A percentile compares a stretch with the other conserved stretches of the same genome.
Conservation (phyloP, 2,797 vertebrate species). For the Pangasius macronema region DNA sequence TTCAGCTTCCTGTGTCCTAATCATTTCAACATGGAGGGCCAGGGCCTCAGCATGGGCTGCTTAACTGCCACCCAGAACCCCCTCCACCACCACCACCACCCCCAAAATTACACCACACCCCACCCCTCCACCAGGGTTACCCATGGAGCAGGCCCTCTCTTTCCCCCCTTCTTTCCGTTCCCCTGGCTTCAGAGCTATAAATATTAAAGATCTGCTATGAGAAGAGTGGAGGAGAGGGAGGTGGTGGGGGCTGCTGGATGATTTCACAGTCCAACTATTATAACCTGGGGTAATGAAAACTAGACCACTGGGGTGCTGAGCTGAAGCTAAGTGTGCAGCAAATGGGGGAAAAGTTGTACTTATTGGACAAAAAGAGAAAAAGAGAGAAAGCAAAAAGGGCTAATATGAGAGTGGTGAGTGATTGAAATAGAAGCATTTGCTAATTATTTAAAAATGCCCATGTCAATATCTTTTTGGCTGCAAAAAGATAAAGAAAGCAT, state of each 20-base stretch:
- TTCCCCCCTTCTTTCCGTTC: constrained; percentile 60
- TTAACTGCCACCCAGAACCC: constrained; percentile 49
- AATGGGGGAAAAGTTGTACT: constrained; percentile 40
- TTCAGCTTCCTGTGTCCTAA: constrained; percentile 85
- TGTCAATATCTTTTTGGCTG: neutral
- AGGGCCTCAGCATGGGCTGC: constrained; percentile 62
- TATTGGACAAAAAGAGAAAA: constrained; percentile 28
- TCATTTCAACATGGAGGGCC: constrained; percentile 80
- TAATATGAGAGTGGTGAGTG: neutral
- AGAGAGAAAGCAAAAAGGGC: constrained; percentile 18
- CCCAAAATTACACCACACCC: constrained; percentile 31
- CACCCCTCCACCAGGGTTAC: constrained; percentile 59
- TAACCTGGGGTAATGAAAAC: constrained; percentile 73
- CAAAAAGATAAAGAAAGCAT: too few relatives aligned
- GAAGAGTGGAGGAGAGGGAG: constrained; percentile 56
- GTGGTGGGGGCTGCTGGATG: constrained; percentile 64
- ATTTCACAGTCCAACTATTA: constrained; percentile 85
- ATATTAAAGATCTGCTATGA: constrained; percentile 71
- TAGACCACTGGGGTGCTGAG: constrained; percentile 66
- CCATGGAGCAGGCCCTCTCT: constrained; percentile 61
- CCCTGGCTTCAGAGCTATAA: constrained; percentile 71
- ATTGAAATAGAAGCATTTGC: neutral
- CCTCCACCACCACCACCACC: too few relatives aligned
- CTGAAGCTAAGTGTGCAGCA: neutral
- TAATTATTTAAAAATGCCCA: neutral